These are phyloP conservation scores for Crotalus viridis DNA, from an alignment of 2,113 vertebrate species.

Conservation along the genomic window DNA sequence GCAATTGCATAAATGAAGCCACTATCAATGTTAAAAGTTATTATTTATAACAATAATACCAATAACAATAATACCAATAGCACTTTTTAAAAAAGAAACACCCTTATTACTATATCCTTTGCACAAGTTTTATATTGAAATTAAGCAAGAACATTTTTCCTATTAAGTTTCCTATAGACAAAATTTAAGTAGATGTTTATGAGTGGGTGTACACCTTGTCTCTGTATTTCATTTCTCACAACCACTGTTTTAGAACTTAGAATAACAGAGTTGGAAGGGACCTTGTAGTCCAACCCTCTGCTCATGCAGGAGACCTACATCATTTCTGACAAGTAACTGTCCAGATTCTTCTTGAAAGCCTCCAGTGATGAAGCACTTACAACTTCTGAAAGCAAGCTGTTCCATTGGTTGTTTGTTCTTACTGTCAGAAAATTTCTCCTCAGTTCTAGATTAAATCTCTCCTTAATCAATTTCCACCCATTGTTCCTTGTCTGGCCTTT, in stretches of 20 bases:
- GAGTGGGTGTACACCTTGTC: not conserved
- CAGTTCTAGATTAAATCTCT: not conserved
- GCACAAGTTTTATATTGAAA: not conserved
- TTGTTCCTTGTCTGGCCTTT: not conserved
- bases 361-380: not conserved
- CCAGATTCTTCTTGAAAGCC: not conserved
- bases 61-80: not conserved
- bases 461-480: not conserved
- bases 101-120: not conserved
- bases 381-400: not conserved
- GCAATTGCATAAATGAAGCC: not conserved
- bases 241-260: not conserved
- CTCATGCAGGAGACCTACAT: not conserved
- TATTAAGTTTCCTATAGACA: not conserved
- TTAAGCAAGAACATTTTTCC: not conserved
- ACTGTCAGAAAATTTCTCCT: not conserved
- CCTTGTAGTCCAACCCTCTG: not conserved
- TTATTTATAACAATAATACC: not conserved
- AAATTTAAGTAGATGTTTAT: not conserved
- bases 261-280: not conserved
- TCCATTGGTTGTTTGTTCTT: not conserved
- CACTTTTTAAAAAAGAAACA: not conserved
- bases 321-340: not conserved
- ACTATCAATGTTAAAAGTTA: no score
- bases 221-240: not conserved